These are phyloP conservation scores for Quiscalus mexicanus DNA, from an alignment of 2,113 vertebrate genomes.

Conservation along the genomic window DNA sequence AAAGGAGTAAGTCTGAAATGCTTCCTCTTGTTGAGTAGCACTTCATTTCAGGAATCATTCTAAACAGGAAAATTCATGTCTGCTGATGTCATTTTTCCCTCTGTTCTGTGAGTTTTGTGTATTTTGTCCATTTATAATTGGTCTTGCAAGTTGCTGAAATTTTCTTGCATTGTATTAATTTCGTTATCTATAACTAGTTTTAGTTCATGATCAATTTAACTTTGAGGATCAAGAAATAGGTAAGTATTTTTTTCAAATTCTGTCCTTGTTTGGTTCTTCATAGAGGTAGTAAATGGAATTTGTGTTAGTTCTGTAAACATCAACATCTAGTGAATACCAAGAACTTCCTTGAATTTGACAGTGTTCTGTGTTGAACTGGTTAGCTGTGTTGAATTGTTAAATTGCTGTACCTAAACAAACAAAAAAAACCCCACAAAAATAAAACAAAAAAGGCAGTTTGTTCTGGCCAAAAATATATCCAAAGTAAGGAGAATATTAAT, in stretches of 20 bases:
- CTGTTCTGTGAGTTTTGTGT: not conserved
- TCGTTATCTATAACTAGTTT: not conserved
- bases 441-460: rapidly evolving
- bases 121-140: not conserved
- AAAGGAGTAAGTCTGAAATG: not conserved
- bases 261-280: not conserved
- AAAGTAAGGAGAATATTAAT: not conserved
- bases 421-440: no score
- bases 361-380: not conserved
- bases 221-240: not conserved
- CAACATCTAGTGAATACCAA: not conserved
- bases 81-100: not conserved
- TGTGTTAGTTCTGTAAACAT: not conserved
- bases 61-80: not conserved
- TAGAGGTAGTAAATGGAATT: not conserved
- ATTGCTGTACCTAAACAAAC: not conserved
- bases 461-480: not conserved
- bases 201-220: not conserved
- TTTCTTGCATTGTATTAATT: not conserved
- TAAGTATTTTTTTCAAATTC: not conserved
- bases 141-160: not conserved
- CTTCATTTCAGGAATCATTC: slow-evolving; percentile 7
- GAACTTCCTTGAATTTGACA: not conserved
- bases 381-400: not conserved
- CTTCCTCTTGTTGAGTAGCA: not conserved